These are phyloP conservation scores for Fratercula arctica DNA, from an alignment of 2,797 vertebrate species.

Conservation along the genomic window DNA sequence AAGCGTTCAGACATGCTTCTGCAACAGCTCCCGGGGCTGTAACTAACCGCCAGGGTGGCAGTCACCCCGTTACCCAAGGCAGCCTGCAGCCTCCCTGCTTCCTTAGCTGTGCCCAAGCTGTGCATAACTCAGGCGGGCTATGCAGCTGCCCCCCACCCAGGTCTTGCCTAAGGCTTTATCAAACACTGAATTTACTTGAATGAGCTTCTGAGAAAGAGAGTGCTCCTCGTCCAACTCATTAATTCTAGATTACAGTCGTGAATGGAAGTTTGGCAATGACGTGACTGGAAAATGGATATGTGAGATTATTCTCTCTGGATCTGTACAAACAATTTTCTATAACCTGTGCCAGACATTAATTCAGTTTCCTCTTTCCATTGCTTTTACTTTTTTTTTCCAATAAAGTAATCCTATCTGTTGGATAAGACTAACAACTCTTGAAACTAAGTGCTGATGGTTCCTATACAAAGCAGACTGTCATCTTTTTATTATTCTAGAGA, in stretches of 20 bases:
- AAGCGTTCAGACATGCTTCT: neutral
- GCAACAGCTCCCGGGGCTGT: neutral
- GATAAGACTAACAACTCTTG: neutral
- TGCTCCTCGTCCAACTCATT: neutral
- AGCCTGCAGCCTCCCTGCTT: neutral
- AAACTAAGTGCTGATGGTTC: neutral
- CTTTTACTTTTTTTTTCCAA: slow-evolving; percentile 1
- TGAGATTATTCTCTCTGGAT: neutral
- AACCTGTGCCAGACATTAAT: neutral
- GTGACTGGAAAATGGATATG: neutral
- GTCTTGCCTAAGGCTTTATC: neutral
- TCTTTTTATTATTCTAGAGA: neutral
- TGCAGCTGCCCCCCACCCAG: neutral
- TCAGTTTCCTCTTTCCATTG: neutral
- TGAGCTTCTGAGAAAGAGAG: neutral
- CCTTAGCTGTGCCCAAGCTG: neutral
- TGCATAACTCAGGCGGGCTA: neutral
- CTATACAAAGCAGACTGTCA: neutral
- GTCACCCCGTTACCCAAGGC: neutral
- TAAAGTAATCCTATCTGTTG: neutral
- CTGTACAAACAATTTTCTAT: neutral
- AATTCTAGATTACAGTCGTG: neutral
- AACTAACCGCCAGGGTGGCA: neutral
- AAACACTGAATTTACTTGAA: neutral
- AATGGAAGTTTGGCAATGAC: neutral